Conservation (phyloP, 2,888 invertebrate genomes). For the Drosophila borborema region DNA sequence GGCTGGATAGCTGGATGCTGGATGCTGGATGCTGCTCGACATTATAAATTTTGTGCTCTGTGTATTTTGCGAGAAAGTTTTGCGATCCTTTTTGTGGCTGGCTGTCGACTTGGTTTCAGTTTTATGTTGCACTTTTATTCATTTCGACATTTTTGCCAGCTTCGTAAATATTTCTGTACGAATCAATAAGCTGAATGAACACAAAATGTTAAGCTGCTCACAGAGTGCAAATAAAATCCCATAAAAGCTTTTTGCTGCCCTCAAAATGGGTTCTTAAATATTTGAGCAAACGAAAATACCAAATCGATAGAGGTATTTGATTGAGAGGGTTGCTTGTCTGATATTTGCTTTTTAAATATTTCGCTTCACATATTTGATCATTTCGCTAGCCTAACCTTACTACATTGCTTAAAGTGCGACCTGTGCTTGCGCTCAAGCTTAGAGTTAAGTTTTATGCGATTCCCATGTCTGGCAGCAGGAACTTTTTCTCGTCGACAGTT, state of each 20-base stretch:
- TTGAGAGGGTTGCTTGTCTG: neutral
- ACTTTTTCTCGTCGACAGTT: conserved; percentile 43
- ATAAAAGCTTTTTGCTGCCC: conserved; percentile 51
- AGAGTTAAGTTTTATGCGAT: conserved; percentile 17
- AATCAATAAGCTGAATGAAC: conserved; percentile 45
- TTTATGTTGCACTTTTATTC: conserved; percentile 68
- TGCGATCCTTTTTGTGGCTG: conserved; percentile 45
- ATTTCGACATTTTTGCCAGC: conserved; percentile 62
- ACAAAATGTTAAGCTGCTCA: conserved; percentile 50
- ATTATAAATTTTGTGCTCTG: conserved; percentile 47
- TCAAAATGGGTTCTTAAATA: conserved; percentile 52
- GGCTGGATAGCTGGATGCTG: neutral
- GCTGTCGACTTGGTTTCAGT: conserved; percentile 60
- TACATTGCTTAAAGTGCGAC: conserved; percentile 2
- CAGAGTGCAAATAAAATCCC: conserved; percentile 51
- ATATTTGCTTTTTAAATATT: neutral
- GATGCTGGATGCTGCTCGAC: conserved; percentile 21
- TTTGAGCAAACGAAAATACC: conserved; percentile 42
- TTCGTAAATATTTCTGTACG: conserved; percentile 29
- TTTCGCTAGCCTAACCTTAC: no score
- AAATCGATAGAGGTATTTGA: conserved; percentile 9
- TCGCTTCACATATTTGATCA: no score
- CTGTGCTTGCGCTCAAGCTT: neutral
- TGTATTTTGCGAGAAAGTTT: conserved; percentile 37
- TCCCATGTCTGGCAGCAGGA: conserved; percentile 22